Base-by-base conservation (phyloP, 2,888 invertebrate genomes). In the Metalampra italica region DNA sequence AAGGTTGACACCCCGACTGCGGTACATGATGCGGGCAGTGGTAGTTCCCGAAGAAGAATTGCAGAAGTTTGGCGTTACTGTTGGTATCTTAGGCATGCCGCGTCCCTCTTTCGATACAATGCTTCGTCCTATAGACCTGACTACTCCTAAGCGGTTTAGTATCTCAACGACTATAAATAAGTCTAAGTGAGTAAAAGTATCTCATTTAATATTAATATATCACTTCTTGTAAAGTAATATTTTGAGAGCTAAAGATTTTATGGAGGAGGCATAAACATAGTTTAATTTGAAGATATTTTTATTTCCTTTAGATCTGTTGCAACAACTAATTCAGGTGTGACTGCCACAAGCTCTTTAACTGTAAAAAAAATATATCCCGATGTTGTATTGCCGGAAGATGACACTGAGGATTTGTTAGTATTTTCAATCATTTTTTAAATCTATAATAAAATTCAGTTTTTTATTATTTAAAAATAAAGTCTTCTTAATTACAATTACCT, bases 21-120 rank as follows among this genome's bases (percentile, higher is more conserved):
- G 64, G 32, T 91, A 89, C 57, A 68, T 92, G 55, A 78, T 89
- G 72, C 77, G 79, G 39, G 88, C 90, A 1, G 79, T 90, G 45
- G 75, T 90, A 1, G 82, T 83, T 0, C 81, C 90, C 0, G 92
- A 92, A 66, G 90, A 91, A 57, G 55, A 74, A 22, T 60, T 92
- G 14, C 39, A 58, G 1, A 64, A 78, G 15, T 53, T 82, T 29
- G 81, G 81, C 1, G 77, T 92, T 14, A 79, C 82, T 54, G 66
- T 91, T 2, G 92, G 92, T 5, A 86, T 92, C 51, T 64, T 92
- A 41, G 92, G 92, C 9, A 71, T 88, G 51, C 75, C 81, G 5
- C 76, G 91, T 41, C 64, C 75, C 11, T 66, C 81, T 48, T 90
- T 90, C 53, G 91, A 92, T 62, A 69, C 88, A 3, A 83, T 91